Evolutionary conservation across 2,888 invertebrate genomes (phyloP).

Genomic region (Ptilodon capucinus): DNA sequence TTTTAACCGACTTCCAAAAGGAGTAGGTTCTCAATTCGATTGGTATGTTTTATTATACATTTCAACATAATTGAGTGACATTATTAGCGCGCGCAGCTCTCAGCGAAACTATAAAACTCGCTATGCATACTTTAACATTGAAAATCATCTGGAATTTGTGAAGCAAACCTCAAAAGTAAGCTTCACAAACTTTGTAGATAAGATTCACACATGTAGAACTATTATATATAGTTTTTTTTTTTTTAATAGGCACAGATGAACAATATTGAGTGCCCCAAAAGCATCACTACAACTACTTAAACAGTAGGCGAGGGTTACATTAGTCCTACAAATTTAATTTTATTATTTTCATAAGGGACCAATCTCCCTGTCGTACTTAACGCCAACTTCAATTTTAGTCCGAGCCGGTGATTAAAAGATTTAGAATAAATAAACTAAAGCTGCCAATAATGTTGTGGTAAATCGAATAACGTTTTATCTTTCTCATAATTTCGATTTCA

Average conservation of each 20-base stretch:
- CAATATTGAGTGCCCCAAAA: conserved; percentile 60
- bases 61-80: too few relatives aligned
- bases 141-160: not conserved
- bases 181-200: conserved; percentile 17
- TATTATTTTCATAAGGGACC: conserved; percentile 27
- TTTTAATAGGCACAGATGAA: conserved; percentile 75
- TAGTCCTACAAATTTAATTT: conserved; percentile 59
- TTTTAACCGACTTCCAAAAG: too few relatives aligned
- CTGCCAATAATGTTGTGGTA: not conserved
- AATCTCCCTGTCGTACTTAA: conserved; percentile 1
- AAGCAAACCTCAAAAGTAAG: conserved; percentile 4
- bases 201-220: conserved; percentile 52
- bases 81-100: too few relatives aligned
- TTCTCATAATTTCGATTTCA: not conserved
- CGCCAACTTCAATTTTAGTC: not conserved
- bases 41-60: too few relatives aligned
- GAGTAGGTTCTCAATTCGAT: too few relatives aligned
- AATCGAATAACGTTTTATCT: not conserved
- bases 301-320: conserved; percentile 74
- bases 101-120: too few relatives aligned
- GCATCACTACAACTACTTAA: conserved; percentile 64
- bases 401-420: not conserved
- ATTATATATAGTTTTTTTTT: conserved; percentile 44
- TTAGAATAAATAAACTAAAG: not conserved
- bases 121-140: not conserved